Conservation (phyloP, 2,797 vertebrate genomes). For the Lithobates sylvaticus region DNA sequence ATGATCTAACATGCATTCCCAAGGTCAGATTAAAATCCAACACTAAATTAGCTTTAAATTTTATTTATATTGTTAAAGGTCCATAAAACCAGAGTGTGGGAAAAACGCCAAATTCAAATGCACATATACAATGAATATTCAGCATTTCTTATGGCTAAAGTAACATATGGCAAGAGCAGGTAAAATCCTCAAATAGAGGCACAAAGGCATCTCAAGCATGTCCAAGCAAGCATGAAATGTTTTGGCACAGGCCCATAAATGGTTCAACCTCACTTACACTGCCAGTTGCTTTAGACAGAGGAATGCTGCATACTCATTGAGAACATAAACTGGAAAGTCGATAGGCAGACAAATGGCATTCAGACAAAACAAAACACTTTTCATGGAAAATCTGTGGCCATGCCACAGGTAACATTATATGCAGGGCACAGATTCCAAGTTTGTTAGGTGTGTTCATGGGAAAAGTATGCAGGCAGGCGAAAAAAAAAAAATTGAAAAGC, state of each 20-base stretch:
- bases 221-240: conserved; percentile 59
- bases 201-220: conserved; percentile 56
- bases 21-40: no score
- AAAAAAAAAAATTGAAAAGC: conserved; percentile 24
- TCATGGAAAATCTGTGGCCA: conserved; percentile 45
- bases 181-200: conserved; percentile 47
- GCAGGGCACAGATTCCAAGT: neutral
- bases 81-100: neutral
- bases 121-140: neutral
- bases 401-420: conserved; percentile 52
- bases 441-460: conserved; percentile 16
- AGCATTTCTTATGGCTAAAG: neutral
- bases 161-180: conserved; percentile 52
- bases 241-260: conserved; percentile 47
- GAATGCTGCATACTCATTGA: conserved; percentile 46
- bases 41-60: no score
- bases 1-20: no score
- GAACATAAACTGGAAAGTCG: conserved; percentile 56
- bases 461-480: conserved; percentile 41
- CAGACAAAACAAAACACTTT: conserved; percentile 55
- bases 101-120: neutral
- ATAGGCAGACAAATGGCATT: conserved; percentile 61
- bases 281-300: conserved; percentile 55
- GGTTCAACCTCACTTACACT: conserved; percentile 53
- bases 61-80: no score